Conservation (phyloP, 2,797 vertebrate genomes). For the Falco cherrug region DNA sequence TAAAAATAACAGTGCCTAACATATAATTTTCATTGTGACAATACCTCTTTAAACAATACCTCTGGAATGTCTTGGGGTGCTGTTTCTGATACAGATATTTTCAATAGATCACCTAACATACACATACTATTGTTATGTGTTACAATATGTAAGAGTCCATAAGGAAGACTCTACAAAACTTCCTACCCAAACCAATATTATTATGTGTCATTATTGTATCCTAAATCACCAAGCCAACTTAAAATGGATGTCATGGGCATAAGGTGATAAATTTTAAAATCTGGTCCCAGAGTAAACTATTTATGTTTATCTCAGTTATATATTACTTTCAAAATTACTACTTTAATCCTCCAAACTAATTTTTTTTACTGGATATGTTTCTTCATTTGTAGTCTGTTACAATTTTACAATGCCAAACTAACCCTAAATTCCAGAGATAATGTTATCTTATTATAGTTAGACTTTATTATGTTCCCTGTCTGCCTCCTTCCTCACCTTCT, state of each 20-base stretch:
- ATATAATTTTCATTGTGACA: background rate
- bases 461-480: background rate
- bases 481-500: background rate
- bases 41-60: background rate
- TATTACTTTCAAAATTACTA: background rate
- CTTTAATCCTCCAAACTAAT: background rate
- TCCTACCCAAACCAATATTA: background rate
- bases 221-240: background rate
- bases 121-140: background rate
- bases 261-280: background rate
- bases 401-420: slow-evolving; percentile 11
- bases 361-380: background rate
- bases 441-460: background rate
- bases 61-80: background rate
- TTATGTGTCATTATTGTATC: background rate
- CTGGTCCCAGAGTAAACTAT: background rate
- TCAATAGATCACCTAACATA: background rate
- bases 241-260: background rate
- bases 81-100: background rate
- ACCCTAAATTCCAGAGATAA: background rate
- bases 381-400: background rate
- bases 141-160: background rate
- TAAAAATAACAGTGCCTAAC: background rate
- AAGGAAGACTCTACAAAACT: background rate
- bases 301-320: slow-evolving; percentile 10